Conservation (phyloP, 2,797 vertebrate species). For the Dryobates pubescens region DNA sequence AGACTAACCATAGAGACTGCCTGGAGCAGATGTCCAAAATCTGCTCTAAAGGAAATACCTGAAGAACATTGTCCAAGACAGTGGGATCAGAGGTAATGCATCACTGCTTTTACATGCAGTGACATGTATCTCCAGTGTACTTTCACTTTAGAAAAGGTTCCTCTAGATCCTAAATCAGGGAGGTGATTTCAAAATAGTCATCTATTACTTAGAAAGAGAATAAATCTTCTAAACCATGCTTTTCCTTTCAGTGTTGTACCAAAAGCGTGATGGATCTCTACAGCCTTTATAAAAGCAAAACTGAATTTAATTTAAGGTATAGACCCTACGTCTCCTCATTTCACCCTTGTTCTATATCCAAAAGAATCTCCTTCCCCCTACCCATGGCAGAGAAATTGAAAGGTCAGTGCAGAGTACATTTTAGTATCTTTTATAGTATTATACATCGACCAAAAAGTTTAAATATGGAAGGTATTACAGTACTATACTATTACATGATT, state of each 20-base stretch:
- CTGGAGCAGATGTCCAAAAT: not conserved
- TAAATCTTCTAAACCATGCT: not conserved
- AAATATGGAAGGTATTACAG: conserved; percentile 81
- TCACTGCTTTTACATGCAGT: not conserved
- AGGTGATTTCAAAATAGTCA: not conserved
- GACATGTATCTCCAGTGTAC: not conserved
- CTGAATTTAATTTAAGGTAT: not conserved
- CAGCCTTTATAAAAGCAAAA: not conserved
- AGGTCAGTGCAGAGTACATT: not conserved
- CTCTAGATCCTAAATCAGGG: not conserved
- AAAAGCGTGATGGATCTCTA: not conserved
- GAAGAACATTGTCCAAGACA: not conserved
- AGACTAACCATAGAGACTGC: not conserved
- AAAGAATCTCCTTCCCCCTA: not conserved
- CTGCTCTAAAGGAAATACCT: not conserved
- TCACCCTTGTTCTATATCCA: not conserved
- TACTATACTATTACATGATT: conserved; percentile 73
- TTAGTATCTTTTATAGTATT: conserved; percentile 26
- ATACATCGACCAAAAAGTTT: conserved; percentile 40
- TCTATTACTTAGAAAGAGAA: not conserved
- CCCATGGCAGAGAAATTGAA: not conserved
- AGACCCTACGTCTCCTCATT: not conserved
- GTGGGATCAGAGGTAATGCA: not conserved
- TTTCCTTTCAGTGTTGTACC: not conserved
- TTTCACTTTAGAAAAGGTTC: not conserved